phyloP scores from a whole-genome alignment of 64 coral and sea anemone genomes.

The Anthopleura sola region DNA sequence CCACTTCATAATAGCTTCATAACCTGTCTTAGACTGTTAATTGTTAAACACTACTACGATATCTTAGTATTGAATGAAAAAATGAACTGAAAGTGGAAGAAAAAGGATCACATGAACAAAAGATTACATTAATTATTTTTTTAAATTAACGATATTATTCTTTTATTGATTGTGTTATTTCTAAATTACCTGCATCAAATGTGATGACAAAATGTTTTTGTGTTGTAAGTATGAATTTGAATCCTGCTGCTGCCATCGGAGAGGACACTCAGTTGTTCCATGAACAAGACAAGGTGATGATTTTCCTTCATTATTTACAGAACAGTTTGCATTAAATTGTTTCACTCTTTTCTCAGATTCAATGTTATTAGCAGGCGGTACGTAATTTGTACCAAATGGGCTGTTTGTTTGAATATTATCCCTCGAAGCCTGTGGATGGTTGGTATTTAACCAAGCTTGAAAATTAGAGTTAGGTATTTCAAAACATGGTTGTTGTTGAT shows the following conservation, averaged over 20 bases:
- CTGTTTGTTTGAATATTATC: not conserved
- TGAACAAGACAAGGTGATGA: not conserved
- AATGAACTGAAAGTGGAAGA: too few relatives aligned
- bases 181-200: not conserved
- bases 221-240: not conserved
- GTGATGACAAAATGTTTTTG: not conserved
- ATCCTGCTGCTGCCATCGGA: not conserved
- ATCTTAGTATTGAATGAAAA: too few relatives aligned
- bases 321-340: not conserved
- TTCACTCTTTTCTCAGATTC: not conserved
- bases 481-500: not conserved
- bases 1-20: too few relatives aligned
- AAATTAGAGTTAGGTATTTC: conserved; percentile 20
- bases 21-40: too few relatives aligned
- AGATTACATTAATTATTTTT: too few relatives aligned
- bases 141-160: too few relatives aligned
- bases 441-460: conserved; percentile 16
- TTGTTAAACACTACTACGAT: too few relatives aligned
- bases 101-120: too few relatives aligned
- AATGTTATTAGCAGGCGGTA: not conserved
- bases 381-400: not conserved
- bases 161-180: not conserved
- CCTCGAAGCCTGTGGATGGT: not conserved
- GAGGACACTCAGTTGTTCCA: not conserved
- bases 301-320: not conserved